A percentile compares a stretch with the other conserved stretches of the same genome.
Conservation (phyloP, 2,888 invertebrate species). For the Steinernema hermaphroditum region DNA sequence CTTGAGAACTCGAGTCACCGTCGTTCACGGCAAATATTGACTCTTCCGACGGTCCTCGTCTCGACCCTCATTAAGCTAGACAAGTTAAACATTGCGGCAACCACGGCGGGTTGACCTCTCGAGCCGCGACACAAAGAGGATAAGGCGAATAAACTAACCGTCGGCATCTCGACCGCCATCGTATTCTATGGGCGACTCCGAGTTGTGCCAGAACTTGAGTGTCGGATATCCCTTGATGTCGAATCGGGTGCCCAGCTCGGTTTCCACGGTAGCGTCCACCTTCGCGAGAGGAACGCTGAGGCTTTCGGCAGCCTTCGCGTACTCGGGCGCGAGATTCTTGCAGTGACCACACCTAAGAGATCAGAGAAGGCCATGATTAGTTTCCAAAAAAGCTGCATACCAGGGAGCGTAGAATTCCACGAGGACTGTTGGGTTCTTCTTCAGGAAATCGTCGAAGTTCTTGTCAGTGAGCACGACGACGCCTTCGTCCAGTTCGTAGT, state of each 20-base stretch:
- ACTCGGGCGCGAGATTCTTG: slow-evolving; percentile 69
- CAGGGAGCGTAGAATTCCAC: slow-evolving; percentile 73
- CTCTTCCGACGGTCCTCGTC: not conserved
- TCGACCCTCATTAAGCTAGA: not conserved
- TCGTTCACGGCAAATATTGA: slow-evolving; percentile 27
- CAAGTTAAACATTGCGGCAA: slow-evolving; percentile 32
- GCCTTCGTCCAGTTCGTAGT: slow-evolving; percentile 40
- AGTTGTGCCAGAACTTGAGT: slow-evolving; percentile 71
- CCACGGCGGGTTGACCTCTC: slow-evolving; percentile 4
- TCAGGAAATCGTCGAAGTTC: slow-evolving; percentile 64
- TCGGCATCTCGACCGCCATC: slow-evolving; percentile 69
- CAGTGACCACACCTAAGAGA: slow-evolving; percentile 70
- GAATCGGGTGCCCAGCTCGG: slow-evolving; percentile 70
- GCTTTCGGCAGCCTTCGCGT: slow-evolving; percentile 70
- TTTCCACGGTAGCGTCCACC: slow-evolving; percentile 70
- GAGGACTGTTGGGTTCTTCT: slow-evolving; percentile 68
- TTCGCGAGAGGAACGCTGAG: slow-evolving; percentile 58
- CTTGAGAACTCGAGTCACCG: slow-evolving; percentile 17
- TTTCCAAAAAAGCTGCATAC: too few species aligned
- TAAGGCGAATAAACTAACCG: slow-evolving; percentile 42
- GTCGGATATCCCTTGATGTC: slow-evolving; percentile 71
- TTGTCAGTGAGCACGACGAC: slow-evolving; percentile 59
- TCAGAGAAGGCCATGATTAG: too few species aligned
- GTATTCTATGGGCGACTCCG: slow-evolving; percentile 69
- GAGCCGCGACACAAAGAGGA: not conserved